Percentiles rank a stretch among this genome's conserved stretches.
phyloP scores from a whole-genome alignment of 2,888 invertebrate species.

The Watsonalla cultraria region DNA sequence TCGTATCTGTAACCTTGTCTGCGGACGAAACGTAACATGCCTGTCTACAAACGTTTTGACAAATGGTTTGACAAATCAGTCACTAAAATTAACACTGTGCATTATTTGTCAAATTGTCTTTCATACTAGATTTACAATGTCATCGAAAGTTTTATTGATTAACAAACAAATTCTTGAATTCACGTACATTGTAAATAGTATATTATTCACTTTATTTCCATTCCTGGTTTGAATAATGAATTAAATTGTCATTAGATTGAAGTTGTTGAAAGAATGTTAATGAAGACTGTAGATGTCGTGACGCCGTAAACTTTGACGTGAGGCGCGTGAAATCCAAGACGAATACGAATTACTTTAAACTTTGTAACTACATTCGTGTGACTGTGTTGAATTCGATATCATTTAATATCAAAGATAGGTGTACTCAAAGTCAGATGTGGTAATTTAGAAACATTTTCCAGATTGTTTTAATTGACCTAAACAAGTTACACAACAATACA shows the following conservation, averaged over 20 bases:
- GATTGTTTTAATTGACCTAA: no score
- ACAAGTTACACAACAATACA: background rate
- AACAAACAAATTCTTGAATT: no score
- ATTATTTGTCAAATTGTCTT: background rate
- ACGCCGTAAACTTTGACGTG: background rate
- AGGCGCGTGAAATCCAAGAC: background rate
- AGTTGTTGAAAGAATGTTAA: background rate
- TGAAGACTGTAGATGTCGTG: background rate
- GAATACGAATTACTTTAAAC: background rate
- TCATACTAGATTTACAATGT: background rate
- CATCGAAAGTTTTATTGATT: background rate
- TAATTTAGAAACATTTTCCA: no score
- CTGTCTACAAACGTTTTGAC: conserved; percentile 6
- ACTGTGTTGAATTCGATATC: background rate
- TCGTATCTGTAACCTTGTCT: conserved; percentile 33
- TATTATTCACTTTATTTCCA: background rate
- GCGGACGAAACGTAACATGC: conserved; percentile 13
- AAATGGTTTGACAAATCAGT: conserved; percentile 11
- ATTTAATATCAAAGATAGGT: background rate
- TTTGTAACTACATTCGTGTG: background rate
- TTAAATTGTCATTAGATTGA: background rate
- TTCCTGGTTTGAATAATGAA: background rate
- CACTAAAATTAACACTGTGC: background rate
- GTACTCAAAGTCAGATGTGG: no score
- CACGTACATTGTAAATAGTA: background rate